Base-by-base conservation (phyloP, 1,140 invertebrate species). In the Heliconius hermathena region DNA sequence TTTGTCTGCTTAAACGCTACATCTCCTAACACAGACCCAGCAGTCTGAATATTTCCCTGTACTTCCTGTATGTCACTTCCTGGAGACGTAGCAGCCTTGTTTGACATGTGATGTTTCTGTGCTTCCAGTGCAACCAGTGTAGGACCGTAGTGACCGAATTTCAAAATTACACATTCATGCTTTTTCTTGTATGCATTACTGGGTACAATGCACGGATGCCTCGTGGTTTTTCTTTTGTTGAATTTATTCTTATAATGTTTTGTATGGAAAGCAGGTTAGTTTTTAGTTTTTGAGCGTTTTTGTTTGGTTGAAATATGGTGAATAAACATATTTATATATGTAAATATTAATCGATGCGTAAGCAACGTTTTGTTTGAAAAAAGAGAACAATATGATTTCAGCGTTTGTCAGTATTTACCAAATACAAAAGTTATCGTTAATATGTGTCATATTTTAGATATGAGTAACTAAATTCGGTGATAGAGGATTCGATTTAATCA, bases 61-160 rank as follows among this genome's bases (percentile, higher is more conserved):
- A 84, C 89, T 91, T 91, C 89, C 91, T 90, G 87, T 82, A 85
- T 86, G 81, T 87, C 83, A 83, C 84, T 93, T 93, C 90, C 91
- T 90, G 90, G 89, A 91, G 87, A 90, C 87, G 83, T 88, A 86
- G 80, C 90, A 89, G 87, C 84, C 87, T 87, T 88, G 83, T 88
- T 87, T 85, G 85, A 84, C 86, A 88, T 81, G 84, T 88, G 85
- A 85, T 82, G 85, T 76, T 81, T 57, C 54, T 57, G 54, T 66
- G 74, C 76, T 81, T 81, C 74, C 76, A 81, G 74, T 77, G 52
- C 76, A 33, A 77, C 46, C 33, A 73, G 72, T 52, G 66, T 41
- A 49, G 46, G 26, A 66, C 77, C 49, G 49, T 52, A 52, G 18
- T 78, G 72, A 78, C 72, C 72, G 57, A 78, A 78, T 78, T 78